Evolutionary conservation across 2,888 invertebrate species (phyloP), one percentile per base, ranked within the genome.

Genomic region (Drosophila parthenogenetica): DNA sequence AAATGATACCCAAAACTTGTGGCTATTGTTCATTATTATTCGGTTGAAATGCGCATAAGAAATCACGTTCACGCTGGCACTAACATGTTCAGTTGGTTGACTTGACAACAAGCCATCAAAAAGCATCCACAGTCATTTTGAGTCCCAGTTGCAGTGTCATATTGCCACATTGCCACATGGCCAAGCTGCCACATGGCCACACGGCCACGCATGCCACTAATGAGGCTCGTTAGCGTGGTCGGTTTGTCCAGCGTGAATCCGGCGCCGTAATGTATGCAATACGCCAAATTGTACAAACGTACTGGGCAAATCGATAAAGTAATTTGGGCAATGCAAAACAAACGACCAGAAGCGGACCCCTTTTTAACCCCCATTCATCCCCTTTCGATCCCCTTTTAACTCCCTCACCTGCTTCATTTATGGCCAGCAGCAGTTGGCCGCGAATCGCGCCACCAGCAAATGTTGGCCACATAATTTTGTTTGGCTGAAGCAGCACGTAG

Each of bases 271-370:
- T 87, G 82, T 81, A 84, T 87, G 84, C 85, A 85, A 74, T 70
- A 79, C 79, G 69, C 79, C 87, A 73, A 90, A 89, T 89, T 90
- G 87, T 88, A 80, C 83, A 77, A 79, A 81, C 76, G 86, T 72
- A 84, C 79, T 82, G 81, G 65, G 76, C 82, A 84, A 85, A 85
- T 85, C 85, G 85, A 85, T 85, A 87, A 85, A 85, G 82, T 85
- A 84, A 85, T 85, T 85, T 85, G 85, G 71, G 67, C 81, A 83
- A 72, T 69, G 81, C 74, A 79, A 74, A 77, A 72, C 75, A 80
- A 79, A 75, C 68, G 76, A 78, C 69, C 59, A 59, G 46, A 3
- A 40, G 40, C n/a, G 25, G 14, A 32, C 25, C 53, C 48, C 55
- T 8, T 22, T 5, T 10, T 10, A 10, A 32, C 50, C 50, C 13